Evolutionary conservation across 2,888 invertebrate species (phyloP), one percentile per base, ranked within the genome.

Genomic region (Drosophila sordidapex): DNA sequence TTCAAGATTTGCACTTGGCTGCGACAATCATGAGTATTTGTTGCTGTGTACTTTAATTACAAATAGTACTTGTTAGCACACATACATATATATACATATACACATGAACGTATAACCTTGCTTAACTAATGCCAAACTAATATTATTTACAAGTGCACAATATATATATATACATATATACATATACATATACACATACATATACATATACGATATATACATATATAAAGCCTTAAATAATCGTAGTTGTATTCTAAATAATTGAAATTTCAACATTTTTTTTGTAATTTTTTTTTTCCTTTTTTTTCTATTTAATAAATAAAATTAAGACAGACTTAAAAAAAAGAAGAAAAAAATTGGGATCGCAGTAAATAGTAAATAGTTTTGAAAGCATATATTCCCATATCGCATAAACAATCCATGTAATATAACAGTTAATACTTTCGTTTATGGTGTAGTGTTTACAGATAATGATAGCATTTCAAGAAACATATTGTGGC

Each of bases 101-200:
- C 21, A 35, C 27, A 15, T 13, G 60, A 21, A 35, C 15, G 25
- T 31, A 31, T 25, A 46, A 8, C 7, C 46, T 15, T 46, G 25
- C 46, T 46, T 46, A 46, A 46, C 25, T 46, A 25, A 46, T 46
- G 25, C 38, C 27, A 48, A 54, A 49, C 40, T 38, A 54, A 66
- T 10, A 67, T 56, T 67, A 67, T 67, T 49, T 67, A 67, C 69
- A 68, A 27, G 29, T 54, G 54, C 27, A 54, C 11, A 51, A 33
- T 38, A 36, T 33, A 60, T 25, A 25, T 27, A 15, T 21, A 36
- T 21, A 31, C 27, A 48, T 13, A 15, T 18, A 51, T 25, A 15
- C 13, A 33, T 15, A 38, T 29, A 10, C 18, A 33, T 8, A 15
- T n/a, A 35, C 18, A 33, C 1, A n/a, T 33, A 48, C 5, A 25